Evolutionary conservation across 2,888 invertebrate species (phyloP).

Genomic region (Choreutis nemorana): DNA sequence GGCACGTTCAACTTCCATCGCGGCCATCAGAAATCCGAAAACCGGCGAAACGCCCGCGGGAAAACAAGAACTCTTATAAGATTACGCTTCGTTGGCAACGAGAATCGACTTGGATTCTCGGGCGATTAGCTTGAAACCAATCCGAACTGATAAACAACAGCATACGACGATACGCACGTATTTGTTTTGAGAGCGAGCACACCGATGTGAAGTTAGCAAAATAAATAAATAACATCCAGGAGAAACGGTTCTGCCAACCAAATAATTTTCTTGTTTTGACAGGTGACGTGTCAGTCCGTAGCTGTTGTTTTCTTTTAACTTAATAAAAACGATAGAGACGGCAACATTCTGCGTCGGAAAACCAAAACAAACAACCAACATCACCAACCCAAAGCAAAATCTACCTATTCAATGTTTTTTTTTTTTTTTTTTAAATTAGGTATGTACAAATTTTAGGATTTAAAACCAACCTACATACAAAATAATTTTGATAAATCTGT

Average conservation of each 20-base stretch:
- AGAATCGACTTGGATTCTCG: constrained; percentile 14
- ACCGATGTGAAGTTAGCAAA: constrained; percentile 51
- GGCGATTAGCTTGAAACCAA: constrained; percentile 11
- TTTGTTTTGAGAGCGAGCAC: constrained; percentile 49
- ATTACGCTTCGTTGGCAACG: constrained; percentile 7
- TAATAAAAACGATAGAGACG: too few relatives aligned
- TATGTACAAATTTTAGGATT: too few relatives aligned
- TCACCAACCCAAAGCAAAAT: too few relatives aligned
- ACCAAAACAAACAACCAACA: too few relatives aligned
- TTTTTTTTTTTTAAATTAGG: too few relatives aligned
- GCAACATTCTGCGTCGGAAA: too few relatives aligned
- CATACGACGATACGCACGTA: constrained; percentile 32
- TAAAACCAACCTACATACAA: too few relatives aligned
- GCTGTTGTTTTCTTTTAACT: too few relatives aligned
- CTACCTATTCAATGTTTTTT: too few relatives aligned
- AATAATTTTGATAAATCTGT: too few relatives aligned
- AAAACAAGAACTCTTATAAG: constrained; percentile 4
- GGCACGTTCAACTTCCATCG: constrained; percentile 56
- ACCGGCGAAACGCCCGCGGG: constrained; percentile 7
- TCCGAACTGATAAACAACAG: constrained; percentile 28
- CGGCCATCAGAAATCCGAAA: constrained; percentile 25
- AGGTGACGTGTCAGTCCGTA: too few relatives aligned
- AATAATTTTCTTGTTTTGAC: too few relatives aligned
- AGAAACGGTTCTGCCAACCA: constrained; percentile 23
- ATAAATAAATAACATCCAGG: constrained; percentile 41